Percentiles rank a stretch among this genome's conserved stretches.
Conservation (phyloP, 1,140 invertebrate genomes). For the Drosophila mauritiana region DNA sequence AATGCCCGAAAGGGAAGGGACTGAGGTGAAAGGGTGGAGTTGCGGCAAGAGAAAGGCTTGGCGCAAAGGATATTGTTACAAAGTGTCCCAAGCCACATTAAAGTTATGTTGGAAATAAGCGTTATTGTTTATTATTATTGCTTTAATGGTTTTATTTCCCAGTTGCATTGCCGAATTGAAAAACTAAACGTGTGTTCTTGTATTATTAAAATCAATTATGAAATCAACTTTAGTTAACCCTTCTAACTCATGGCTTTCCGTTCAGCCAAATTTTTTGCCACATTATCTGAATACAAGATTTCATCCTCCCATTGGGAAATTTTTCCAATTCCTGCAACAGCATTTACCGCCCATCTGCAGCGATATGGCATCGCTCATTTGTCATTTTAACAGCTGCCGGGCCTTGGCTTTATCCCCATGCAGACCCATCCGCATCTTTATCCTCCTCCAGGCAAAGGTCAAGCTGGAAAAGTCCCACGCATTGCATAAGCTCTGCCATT, state of each 20-base stretch:
- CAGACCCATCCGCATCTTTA: conserved; percentile 2
- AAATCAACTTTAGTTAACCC: background rate
- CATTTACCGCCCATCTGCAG: conserved; percentile 47
- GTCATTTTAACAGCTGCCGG: conserved; percentile 61
- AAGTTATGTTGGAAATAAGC: background rate
- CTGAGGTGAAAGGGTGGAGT: conserved; percentile 2
- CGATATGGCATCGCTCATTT: conserved; percentile 73
- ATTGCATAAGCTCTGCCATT: conserved; percentile 66
- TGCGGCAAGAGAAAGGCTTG: conserved; percentile 20
- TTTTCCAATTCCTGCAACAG: conserved; percentile 6
- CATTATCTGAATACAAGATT: background rate
- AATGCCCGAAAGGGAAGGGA: background rate
- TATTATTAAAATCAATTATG: background rate
- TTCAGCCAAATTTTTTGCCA: background rate
- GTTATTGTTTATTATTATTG: too few relatives aligned
- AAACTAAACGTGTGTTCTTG: too few relatives aligned
- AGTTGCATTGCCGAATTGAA: too few relatives aligned
- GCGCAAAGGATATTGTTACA: conserved; percentile 18
- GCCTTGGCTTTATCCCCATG: conserved; percentile 17
- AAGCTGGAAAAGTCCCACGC: conserved; percentile 59
- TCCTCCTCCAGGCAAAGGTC: conserved; percentile 51
- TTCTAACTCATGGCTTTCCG: background rate
- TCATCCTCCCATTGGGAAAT: conserved; percentile 1
- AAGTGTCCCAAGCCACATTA: background rate
- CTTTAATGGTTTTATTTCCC: too few relatives aligned